Evolutionary conservation across 2,113 vertebrate species (phyloP), one percentile per base, ranked within the genome.

Genomic region (Phycodurus eques): DNA sequence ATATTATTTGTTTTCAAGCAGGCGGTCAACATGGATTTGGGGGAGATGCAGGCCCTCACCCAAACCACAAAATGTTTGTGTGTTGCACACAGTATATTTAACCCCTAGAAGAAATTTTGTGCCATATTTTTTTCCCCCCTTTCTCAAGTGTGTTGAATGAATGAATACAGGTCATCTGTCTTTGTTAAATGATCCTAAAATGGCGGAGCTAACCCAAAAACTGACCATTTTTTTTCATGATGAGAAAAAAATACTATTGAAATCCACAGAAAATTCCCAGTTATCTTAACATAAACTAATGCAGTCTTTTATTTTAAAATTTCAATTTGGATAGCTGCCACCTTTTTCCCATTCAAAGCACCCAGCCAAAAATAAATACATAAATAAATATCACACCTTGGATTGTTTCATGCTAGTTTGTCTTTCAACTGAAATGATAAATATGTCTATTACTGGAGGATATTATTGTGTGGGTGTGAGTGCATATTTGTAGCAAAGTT

Each of bases 1-100:
- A 71, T 84, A 66, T 71, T 68, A 51, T 81, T 83, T 80, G 78
- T 83, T 87, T 85, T 82, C 54, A 77, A 75, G 71, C 46, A 77
- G 71, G 67, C 56, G 80, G 74, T 88, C 75, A 77, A 75, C 76
- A 72, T 74, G 74, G 56, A 78, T 77, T 75, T 73, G 19, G 35
- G 68, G n/a, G n/a, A 75, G 44, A 74, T 70, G 46, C 59, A 67
- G 67, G 64, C 44, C 31, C 5, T 0, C 20, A 49, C 42, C 49
- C 67, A n/a, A 56, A 64, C 74, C 39, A 35, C 35, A 67, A 22
- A 17, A 49, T 31, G 31, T 46, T n/a, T 71, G 15, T 67, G 44
- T 22, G 13, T 13, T 71, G 51, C 13, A 70, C 63, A 8, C 22
- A 35, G 15, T 19, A 22, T 62, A 35, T 72, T 72, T 61, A 59